Evolutionary conservation across 1,140 invertebrate genomes (phyloP).

Genomic region (Asbolus verrucosus): DNA sequence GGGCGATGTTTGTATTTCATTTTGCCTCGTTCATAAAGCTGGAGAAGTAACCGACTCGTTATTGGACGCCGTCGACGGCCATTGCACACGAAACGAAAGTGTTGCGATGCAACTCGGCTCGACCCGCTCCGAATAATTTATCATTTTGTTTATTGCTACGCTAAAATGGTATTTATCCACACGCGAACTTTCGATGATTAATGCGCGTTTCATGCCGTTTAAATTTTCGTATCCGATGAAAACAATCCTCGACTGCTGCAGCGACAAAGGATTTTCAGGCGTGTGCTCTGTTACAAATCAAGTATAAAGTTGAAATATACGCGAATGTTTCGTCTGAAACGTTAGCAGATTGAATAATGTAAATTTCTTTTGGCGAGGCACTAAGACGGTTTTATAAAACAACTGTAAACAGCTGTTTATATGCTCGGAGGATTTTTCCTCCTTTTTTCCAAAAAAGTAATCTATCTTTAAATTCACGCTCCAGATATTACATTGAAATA

Average conservation of each 20-base stretch:
- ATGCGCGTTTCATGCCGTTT: conserved; percentile 1
- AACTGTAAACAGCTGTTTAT: conserved; percentile 16
- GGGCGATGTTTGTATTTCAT: background rate
- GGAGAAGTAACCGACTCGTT: conserved; percentile 1
- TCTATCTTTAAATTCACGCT: conserved; percentile 22
- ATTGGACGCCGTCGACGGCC: no score
- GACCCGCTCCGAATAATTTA: background rate
- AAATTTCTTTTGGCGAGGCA: background rate
- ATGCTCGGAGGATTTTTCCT: background rate
- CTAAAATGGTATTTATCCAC: conserved; percentile 9
- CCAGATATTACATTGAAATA: conserved; percentile 5
- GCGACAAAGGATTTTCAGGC: background rate
- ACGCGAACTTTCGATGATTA: conserved; percentile 7
- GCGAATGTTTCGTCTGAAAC: background rate
- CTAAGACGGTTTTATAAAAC: conserved; percentile 14
- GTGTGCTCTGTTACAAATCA: no score
- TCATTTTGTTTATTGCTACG: conserved; percentile 15
- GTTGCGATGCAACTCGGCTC: background rate
- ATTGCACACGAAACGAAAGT: no score
- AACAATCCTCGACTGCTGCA: background rate
- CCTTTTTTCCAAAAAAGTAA: conserved; percentile 2
- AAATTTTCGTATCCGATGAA: background rate
- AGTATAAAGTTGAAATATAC: no score
- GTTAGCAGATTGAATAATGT: background rate
- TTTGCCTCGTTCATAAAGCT: background rate